Evolutionary conservation across 2,888 invertebrate genomes (phyloP), one percentile per base, ranked within the genome.

Genomic region (Buathra laborator): DNA sequence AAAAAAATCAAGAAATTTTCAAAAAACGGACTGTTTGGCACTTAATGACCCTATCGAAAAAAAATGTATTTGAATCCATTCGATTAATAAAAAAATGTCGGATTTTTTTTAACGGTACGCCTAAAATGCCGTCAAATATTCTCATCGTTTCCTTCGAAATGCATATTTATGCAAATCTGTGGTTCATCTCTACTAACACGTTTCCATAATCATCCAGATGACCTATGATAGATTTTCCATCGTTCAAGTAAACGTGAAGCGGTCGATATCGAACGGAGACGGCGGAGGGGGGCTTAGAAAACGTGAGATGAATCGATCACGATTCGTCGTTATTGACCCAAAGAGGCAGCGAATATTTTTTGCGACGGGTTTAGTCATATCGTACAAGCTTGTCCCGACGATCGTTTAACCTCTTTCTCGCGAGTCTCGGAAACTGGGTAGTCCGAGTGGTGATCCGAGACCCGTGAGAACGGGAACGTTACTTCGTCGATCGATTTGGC

Each of bases 391-490:
- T 44, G 68, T 70, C 66, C 51, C 62, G 59, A 10, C 62, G 53
- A 37, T 77, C 76, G 72, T 66, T 81, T 68, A 81, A 84, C 84
- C 84, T 77, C 84, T 53, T 84, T 84, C 81, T 56, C 46, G 64
- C 48, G 76, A 37, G n/a, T 81, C 72, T 46, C 76, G 67, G 72
- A 32, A 53, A 62, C 32, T 44, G 7, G 59, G 9, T 51, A 29
- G 43, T 72, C 53, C 59, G 53, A 48, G n/a, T 19, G 43, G 46
- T 37, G 59, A 77, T 68, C 74, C 43, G 72, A 74, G 37, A 37
- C 7, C 37, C 84, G 84, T 84, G 81, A 78, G 84, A 78, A 84
- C 53, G 78, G 51, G 78, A 66, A 81, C 84, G 81, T 68, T 81
- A 32, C 62, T 62, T 84, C 51, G 43, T 46, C 68, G 53, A 84